phyloP scores from a whole-genome alignment of 2,113 vertebrate species.

The Sprattus sprattus region DNA sequence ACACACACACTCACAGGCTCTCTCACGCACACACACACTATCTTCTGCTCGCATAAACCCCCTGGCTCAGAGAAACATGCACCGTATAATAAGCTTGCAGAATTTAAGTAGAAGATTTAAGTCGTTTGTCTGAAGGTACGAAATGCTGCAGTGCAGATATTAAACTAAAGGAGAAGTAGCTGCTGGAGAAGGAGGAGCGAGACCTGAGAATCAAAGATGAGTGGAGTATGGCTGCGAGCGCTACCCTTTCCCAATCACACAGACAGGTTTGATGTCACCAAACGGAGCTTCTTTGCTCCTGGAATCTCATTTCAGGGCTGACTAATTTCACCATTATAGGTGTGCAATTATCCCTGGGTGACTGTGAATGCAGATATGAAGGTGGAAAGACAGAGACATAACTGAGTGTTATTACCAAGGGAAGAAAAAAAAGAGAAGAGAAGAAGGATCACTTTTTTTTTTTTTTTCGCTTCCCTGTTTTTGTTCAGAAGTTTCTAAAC shows the following conservation, averaged over 20 bases:
- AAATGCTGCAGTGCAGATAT: neutral
- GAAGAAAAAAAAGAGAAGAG: constrained; percentile 1
- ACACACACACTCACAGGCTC: neutral
- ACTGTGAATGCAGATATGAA: constrained; percentile 62
- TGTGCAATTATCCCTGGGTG: constrained; percentile 68
- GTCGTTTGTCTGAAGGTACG: constrained; percentile 11
- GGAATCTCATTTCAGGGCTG: constrained; percentile 72
- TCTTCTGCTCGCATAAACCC: constrained; percentile 14
- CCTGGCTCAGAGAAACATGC: constrained; percentile 12
- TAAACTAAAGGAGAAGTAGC: constrained; percentile 1
- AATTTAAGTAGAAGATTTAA: constrained; percentile 19
- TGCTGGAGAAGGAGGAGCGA: constrained; percentile 7
- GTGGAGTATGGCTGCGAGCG: constrained; percentile 57
- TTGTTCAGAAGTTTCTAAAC: constrained; percentile 44
- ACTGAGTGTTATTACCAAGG: constrained; percentile 15
- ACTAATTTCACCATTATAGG: constrained; percentile 74
- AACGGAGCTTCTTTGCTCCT: constrained; percentile 50
- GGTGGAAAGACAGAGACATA: constrained; percentile 40
- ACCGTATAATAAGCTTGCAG: constrained; percentile 17
- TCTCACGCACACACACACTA: neutral
- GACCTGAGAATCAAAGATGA: constrained; percentile 54
- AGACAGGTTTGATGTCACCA: constrained; percentile 58
- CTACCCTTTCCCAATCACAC: constrained; percentile 47
- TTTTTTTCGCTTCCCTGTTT: constrained; percentile 30
- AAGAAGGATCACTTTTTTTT: constrained; percentile 13